phyloP scores from a whole-genome alignment of 37 sponge, comb jelly and placozoan genomes.

The Aplysina aerophoba region DNA sequence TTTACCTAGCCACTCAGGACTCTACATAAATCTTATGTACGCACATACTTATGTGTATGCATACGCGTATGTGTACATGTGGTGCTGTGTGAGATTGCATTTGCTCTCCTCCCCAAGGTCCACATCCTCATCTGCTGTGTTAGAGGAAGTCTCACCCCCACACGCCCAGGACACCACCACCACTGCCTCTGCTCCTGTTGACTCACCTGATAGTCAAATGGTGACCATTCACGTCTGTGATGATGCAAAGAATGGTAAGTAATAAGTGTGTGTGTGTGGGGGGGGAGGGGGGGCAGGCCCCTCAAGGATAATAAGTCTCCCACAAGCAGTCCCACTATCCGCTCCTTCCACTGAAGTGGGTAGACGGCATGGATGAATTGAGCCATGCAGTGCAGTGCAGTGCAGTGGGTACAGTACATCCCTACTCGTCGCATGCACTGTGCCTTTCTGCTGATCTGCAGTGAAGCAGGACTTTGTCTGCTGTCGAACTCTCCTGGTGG shows the following conservation, averaged over 20 bases:
- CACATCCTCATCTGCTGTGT: neutral
- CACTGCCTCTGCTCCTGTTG: neutral
- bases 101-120: too few species aligned
- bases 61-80: too few species aligned
- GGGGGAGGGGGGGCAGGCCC: too few species aligned
- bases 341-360: too few species aligned
- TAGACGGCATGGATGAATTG: neutral
- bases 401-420: neutral
- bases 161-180: neutral
- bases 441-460: neutral
- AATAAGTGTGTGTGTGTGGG: neutral
- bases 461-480: slow-evolving; percentile 87
- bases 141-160: neutral
- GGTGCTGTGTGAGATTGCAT: too few species aligned
- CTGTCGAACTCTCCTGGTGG: slow-evolving; percentile 80
- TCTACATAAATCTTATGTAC: too few species aligned
- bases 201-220: slow-evolving; percentile 33
- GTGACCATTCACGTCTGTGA: slow-evolving; percentile 91
- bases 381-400: neutral
- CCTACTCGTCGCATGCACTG: neutral
- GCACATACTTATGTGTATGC: neutral
- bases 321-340: neutral
- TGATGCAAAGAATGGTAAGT: slow-evolving; percentile 83
- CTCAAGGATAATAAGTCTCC: neutral
- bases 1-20: too few species aligned